These are phyloP conservation scores for Drosophila sp. DNA, from an alignment of 1,140 invertebrate genomes.

Conservation along the genomic window DNA sequence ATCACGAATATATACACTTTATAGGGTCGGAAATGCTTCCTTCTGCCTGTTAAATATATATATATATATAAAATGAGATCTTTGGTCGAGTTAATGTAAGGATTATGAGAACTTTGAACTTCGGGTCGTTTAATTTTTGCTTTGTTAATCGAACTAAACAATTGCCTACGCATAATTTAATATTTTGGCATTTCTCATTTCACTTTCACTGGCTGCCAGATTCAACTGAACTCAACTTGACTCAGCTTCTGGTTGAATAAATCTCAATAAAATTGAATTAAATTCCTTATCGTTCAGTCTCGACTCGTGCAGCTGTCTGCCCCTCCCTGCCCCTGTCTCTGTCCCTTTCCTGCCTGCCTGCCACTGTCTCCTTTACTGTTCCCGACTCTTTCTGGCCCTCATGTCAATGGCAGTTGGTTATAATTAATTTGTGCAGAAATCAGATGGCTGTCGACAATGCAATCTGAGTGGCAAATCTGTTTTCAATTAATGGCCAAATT, in stretches of 20 bases:
- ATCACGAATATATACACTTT: no score
- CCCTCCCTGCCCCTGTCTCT: neutral
- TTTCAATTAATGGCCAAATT: conserved; percentile 80
- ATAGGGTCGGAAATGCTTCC: no score
- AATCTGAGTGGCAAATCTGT: conserved; percentile 76
- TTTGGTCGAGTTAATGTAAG: no score
- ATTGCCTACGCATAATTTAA: conserved; percentile 43
- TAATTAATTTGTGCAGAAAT: conserved; percentile 80
- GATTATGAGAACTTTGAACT: no score
- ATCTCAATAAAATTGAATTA: conserved; percentile 63
- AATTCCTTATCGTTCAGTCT: conserved; percentile 32
- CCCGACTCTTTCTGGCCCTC: conserved; percentile 12
- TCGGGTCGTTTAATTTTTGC: conserved; percentile 10
- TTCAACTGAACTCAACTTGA: neutral
- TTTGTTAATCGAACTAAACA: conserved; percentile 30
- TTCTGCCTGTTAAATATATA: no score
- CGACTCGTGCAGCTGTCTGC: conserved; percentile 13
- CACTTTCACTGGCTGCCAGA: conserved; percentile 44
- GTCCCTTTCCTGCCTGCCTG: neutral
- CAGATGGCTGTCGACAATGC: conserved; percentile 77
- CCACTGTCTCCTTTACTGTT: neutral
- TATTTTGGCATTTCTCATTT: conserved; percentile 27
- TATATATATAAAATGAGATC: no score
- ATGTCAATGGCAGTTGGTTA: conserved; percentile 66
- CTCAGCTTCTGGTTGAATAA: conserved; percentile 42